These are phyloP conservation scores for Oxystoma pomonae DNA, from an alignment of 2,888 invertebrate genomes.

Conservation along the genomic window DNA sequence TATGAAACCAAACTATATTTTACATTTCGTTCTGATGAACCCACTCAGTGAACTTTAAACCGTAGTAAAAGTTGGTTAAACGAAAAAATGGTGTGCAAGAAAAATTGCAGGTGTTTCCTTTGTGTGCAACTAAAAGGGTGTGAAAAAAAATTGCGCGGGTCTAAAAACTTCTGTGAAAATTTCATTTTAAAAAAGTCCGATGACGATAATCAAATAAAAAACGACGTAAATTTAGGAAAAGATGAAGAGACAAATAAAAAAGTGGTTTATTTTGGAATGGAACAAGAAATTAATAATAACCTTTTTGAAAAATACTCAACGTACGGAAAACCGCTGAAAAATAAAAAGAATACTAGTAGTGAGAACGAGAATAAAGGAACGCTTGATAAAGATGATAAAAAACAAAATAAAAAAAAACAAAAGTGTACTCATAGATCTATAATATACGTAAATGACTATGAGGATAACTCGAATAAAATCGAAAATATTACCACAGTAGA, in stretches of 20 bases:
- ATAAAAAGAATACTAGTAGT: too few species aligned
- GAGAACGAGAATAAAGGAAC: too few species aligned
- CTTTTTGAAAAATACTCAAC: slow-evolving; percentile 51
- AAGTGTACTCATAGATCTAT: slow-evolving; percentile 42
- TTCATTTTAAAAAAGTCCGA: slow-evolving; percentile 56
- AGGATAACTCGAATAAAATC: neutral
- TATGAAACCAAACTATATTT: neutral
- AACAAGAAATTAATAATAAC: slow-evolving; percentile 34
- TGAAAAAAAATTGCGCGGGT: slow-evolving; percentile 50
- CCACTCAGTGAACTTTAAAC: neutral
- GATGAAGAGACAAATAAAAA: neutral
- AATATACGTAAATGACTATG: slow-evolving; percentile 41
- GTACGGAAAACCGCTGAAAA: too few species aligned
- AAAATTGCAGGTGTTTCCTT: slow-evolving; percentile 70
- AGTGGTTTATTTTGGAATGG: slow-evolving; percentile 48
- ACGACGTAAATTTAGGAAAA: too few species aligned
- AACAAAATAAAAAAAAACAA: too few species aligned
- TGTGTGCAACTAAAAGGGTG: slow-evolving; percentile 69
- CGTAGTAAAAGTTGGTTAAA: neutral
- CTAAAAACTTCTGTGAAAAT: slow-evolving; percentile 42
- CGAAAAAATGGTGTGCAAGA: slow-evolving; percentile 59
- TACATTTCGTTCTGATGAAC: neutral
- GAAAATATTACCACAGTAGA: slow-evolving; percentile 36
- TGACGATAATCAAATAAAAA: slow-evolving; percentile 28
- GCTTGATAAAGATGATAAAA: neutral